Percentiles rank a stretch among this genome's conserved stretches.
These are phyloP conservation scores for Drosophila tsacasi DNA, from an alignment of 1,140 invertebrate genomes.

Conservation along the genomic window DNA sequence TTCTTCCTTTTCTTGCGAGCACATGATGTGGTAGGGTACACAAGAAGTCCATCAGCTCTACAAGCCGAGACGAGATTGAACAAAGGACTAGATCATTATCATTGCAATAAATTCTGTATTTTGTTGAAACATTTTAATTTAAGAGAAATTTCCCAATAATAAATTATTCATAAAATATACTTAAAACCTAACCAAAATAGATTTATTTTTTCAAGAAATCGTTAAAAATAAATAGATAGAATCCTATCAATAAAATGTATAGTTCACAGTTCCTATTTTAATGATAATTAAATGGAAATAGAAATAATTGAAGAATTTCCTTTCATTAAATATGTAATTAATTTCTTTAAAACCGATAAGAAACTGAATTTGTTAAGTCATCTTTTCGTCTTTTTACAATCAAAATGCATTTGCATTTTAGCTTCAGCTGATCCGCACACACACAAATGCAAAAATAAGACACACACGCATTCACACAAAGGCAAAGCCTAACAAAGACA, in stretches of 20 bases:
- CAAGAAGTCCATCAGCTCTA: slow-evolving; percentile 11
- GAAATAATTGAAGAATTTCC: neutral
- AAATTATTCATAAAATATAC: too few species aligned
- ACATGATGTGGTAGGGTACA: slow-evolving; percentile 32
- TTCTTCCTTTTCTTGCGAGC: slow-evolving; percentile 11
- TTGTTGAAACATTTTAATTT: neutral
- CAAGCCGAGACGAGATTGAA: neutral
- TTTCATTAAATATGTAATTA: neutral
- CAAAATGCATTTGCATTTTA: slow-evolving; percentile 15
- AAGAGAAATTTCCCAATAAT: neutral
- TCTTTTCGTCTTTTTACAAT: slow-evolving; percentile 3
- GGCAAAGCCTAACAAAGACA: slow-evolving; percentile 22
- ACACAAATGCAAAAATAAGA: slow-evolving; percentile 14
- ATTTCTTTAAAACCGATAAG: neutral
- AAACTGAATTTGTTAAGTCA: slow-evolving; percentile 27
- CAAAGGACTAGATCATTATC: neutral
- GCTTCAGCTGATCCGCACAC: slow-evolving; percentile 31
- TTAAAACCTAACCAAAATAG: neutral
- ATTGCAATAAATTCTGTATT: too few species aligned
- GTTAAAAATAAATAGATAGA: neutral
- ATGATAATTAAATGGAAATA: too few species aligned
- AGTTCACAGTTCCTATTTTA: neutral
- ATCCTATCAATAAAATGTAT: neutral
- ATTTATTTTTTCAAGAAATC: neutral
- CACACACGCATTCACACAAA: slow-evolving; percentile 24